Evolutionary conservation across 2,888 invertebrate species (phyloP).

Genomic region (Sepioteuthis lessoniana): DNA sequence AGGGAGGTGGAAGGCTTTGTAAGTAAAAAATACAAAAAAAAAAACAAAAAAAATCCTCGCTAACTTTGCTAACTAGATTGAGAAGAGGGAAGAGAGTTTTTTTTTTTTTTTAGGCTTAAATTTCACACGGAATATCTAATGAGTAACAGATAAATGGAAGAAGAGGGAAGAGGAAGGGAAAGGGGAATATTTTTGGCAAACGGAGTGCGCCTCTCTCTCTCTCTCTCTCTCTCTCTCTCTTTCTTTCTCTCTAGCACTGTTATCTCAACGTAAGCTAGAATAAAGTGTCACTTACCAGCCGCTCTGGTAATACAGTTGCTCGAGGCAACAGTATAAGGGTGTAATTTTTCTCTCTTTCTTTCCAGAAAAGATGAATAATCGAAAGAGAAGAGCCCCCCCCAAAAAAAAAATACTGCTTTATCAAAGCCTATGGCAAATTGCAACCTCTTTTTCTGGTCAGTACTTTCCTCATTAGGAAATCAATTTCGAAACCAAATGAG

Average conservation of each 20-base stretch:
- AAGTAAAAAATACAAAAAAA: background rate
- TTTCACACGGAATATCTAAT: background rate
- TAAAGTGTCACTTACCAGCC: background rate
- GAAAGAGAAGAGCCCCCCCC: background rate
- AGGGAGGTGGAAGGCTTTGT: background rate
- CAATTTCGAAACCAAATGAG: background rate
- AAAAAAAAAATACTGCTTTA: background rate
- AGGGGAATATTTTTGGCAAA: background rate
- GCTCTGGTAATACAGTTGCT: too few species aligned
- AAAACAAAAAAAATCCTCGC: background rate
- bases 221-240: too few species aligned
- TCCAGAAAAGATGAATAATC: background rate
- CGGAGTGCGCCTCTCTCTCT: background rate
- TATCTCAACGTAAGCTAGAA: background rate
- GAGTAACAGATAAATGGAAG: background rate
- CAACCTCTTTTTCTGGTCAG: background rate
- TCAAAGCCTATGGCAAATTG: background rate
- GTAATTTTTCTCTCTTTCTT: too few species aligned
- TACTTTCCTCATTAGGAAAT: background rate
- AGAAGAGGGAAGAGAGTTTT: background rate
- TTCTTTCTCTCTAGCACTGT: background rate
- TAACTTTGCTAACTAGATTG: background rate
- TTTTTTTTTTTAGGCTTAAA: background rate
- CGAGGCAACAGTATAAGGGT: too few species aligned
- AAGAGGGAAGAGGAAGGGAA: background rate